Evolutionary conservation across 2,797 vertebrate genomes (phyloP), one percentile per base, ranked within the genome.

Genomic region (Hirundo rustica): DNA sequence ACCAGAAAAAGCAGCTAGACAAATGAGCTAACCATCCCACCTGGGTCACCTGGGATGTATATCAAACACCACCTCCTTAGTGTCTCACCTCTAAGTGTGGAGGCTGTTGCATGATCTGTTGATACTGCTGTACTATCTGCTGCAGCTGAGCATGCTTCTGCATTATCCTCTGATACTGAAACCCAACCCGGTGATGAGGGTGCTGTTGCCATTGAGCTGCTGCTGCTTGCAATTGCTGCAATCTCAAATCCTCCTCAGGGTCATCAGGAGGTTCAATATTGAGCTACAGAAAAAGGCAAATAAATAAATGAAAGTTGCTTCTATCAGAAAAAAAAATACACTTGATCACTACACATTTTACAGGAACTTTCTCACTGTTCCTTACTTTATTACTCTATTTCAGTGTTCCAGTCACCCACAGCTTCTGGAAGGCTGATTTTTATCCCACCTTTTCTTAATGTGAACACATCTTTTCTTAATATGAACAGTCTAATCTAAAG

Each of bases 201-300:
- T 99, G 99, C 85, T 99, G 99, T 93, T 99, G 99, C 99, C 99
- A 99, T 71, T 99, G 99, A 38, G 99, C 99, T 22, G 99, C 99
- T 70, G 99, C 99, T 0, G 98, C 99, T 94, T 99, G 99, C 76
- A 99, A 92, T 88, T 99, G 99, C 94, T 99, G 98, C 85, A 99
- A 98, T 48, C 99, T 98, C 68, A 98, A 98, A 44, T 98, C 98
- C 95, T 99, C 99, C 76, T 98, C 99, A 1, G 99, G 98, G 92
- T 99, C 98, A 89, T 98, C 98, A 6, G 98, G 85, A 45, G 97
- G 96, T 73, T 96, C 95, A 82, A 98, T 92, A 67, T 79, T 97
- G 51, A 98, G 97, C 98, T 98, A 91, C 44, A 88, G 51, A 86
- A 61, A 95, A 91, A 96, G 73, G 44, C 14, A 90, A 95, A 65